Evolutionary conservation across 2,113 vertebrate genomes (phyloP).

Genomic region (Pundamilia nyererei): DNA sequence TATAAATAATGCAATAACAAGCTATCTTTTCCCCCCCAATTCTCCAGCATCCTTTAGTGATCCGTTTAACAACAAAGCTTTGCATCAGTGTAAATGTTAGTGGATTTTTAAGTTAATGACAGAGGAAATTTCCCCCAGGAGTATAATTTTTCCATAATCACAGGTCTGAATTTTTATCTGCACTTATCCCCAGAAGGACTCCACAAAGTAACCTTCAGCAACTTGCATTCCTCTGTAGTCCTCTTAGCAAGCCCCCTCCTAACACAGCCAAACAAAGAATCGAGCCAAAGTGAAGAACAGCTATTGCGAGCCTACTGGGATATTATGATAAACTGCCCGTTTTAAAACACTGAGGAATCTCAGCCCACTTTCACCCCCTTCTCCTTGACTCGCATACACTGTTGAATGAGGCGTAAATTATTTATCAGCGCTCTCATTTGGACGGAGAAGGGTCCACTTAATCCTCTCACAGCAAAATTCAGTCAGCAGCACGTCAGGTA

Average conservation of each 20-base stretch:
- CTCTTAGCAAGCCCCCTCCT: background rate
- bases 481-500: background rate
- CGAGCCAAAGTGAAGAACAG: background rate
- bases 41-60: background rate
- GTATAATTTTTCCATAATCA: background rate
- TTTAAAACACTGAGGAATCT: slow-evolving; percentile 28
- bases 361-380: slow-evolving; percentile 5
- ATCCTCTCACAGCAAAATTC: slow-evolving; percentile 30
- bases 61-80: background rate
- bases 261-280: background rate
- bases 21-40: background rate
- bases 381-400: slow-evolving; percentile 20
- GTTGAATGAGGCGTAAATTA: slow-evolving; percentile 44
- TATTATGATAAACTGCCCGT: slow-evolving; percentile 47
- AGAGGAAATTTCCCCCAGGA: background rate
- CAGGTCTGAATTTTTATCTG: background rate
- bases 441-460: slow-evolving; percentile 30
- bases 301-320: slow-evolving; percentile 14
- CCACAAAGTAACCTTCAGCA: background rate
- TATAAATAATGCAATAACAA: background rate
- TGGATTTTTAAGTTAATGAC: background rate
- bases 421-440: slow-evolving; percentile 38
- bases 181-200: background rate
- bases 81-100: background rate
- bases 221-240: background rate